Base-by-base conservation (phyloP, 2,888 invertebrate species). In the Hanleya hanleyi region DNA sequence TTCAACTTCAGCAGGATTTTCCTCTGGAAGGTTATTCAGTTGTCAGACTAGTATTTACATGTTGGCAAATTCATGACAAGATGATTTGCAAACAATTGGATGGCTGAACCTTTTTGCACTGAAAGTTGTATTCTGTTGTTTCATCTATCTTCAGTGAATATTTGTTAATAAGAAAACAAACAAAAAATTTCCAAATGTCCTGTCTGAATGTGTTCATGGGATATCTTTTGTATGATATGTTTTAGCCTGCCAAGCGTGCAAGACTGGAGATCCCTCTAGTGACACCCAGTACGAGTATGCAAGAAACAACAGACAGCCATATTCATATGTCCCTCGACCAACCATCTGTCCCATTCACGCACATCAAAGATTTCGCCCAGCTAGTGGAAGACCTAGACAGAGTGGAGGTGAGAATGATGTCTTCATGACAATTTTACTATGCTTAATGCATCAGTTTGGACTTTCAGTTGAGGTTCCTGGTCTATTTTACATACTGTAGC, bases 351-450 rank as follows among this genome's bases (percentile, higher is more conserved):
- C 86, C 86, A 2, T 84, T 86, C 57, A 71, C 82, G 29, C 82
- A 84, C 67, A 82, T 88, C 35, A 80, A 77, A 61, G 82, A 83
- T 15, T 83, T 87, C 35, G 80, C 83, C 50, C 73, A 80, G 49
- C 75, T 87, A 22, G 74, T 87, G 62, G 76, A 84, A 26, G 77
- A 83, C 29, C 72, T 87, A 6, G 86, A 86, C 50, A 79, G 74
- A 64, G 77, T 88, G 37, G 87, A 88, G 84, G 88, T 87, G 75
- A 51, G 74, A 36, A 9, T 12, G n/a, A 29, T 61, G 29, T 61
- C 6, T 61, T 29, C 26, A 18, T 1, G 18, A 18, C 18, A 29
- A 6, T 57, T 38, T 61, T 22, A 26, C 41, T 9, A 65, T 36
- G 37, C 65, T n/a, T n/a, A n/a, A n/a, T n/a, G n/a, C n/a, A n/a